phyloP scores from a whole-genome alignment of 2,113 vertebrate species.

The Leptobrachium leishanense region DNA sequence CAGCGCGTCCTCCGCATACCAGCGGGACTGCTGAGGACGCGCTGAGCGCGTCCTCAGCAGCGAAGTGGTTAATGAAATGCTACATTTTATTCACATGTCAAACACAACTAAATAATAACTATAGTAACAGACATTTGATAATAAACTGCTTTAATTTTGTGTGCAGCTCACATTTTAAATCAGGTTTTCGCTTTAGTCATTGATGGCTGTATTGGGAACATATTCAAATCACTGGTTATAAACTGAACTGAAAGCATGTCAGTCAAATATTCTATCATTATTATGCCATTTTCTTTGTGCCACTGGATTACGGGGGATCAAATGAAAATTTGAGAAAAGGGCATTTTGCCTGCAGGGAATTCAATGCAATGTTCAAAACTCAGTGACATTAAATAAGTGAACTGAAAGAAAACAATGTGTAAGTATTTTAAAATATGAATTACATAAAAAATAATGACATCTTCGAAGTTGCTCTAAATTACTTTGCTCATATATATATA shows the following conservation, averaged over 20 bases:
- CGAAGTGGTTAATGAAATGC: background rate
- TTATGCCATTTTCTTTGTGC: background rate
- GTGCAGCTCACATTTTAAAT: background rate
- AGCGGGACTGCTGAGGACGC: too few species aligned
- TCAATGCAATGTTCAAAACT: background rate
- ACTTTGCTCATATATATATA: too few species aligned
- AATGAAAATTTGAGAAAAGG: slow-evolving; percentile 1
- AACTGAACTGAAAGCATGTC: background rate
- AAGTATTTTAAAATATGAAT: too few species aligned
- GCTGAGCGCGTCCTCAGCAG: too few species aligned
- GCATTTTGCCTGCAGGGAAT: background rate
- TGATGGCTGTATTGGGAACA: background rate
- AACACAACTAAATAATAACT: background rate
- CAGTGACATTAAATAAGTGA: background rate
- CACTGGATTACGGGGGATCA: background rate
- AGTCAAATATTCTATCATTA: background rate
- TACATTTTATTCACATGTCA: background rate
- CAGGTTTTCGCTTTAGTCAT: background rate
- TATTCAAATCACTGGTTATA: background rate
- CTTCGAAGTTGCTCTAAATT: too few species aligned
- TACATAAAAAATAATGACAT: too few species aligned
- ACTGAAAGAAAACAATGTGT: background rate
- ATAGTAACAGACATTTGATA: too few species aligned
- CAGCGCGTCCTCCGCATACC: too few species aligned
- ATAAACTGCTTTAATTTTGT: too few species aligned